phyloP scores from a whole-genome alignment of 2,797 vertebrate species.

The Syncerus caffer region DNA sequence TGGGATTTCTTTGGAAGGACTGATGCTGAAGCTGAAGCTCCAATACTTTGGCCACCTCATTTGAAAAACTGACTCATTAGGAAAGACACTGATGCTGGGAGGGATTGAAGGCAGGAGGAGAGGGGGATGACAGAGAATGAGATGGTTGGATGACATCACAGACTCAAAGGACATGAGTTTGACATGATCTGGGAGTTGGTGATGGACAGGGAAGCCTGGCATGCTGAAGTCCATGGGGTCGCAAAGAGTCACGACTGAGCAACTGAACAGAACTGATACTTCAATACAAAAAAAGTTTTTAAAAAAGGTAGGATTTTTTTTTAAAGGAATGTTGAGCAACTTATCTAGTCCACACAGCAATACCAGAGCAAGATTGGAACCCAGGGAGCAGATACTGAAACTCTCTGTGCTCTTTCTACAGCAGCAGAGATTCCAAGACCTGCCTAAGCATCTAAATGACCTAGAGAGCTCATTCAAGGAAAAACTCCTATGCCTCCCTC shows the following conservation, averaged over 20 bases:
- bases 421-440: neutral
- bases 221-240: neutral
- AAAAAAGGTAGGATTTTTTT: neutral
- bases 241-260: rapidly evolving
- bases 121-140: neutral
- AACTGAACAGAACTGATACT: neutral
- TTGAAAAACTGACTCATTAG: neutral
- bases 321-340: neutral
- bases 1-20: neutral
- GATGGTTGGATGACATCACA: neutral
- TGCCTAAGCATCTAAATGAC: neutral
- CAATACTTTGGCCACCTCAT: neutral
- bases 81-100: neutral
- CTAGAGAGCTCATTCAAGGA: neutral
- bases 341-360: neutral
- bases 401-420: neutral
- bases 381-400: neutral
- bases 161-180: neutral
- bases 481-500: neutral
- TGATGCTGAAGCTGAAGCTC: neutral
- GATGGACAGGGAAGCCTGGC: neutral
- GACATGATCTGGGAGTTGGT: neutral
- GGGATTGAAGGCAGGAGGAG: neutral
- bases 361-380: neutral
- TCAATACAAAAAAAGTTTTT: neutral